Percentiles rank a stretch among this genome's conserved stretches.
phyloP scores from a whole-genome alignment of 1,140 invertebrate genomes.

The Drosophila bocki region DNA sequence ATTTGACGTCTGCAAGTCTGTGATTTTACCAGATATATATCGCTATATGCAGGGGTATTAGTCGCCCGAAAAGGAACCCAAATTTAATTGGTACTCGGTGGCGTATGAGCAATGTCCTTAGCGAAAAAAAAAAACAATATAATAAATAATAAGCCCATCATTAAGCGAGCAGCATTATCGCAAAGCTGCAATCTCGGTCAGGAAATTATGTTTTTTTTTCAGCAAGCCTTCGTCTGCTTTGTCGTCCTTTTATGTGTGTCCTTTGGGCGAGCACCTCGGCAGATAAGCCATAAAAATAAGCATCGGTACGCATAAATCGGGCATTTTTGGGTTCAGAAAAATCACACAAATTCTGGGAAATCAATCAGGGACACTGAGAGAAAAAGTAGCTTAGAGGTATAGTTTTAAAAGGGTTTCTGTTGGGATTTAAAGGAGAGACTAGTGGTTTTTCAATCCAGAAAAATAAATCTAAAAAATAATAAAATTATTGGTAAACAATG shows the following conservation, averaged over 20 bases:
- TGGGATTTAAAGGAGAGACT: too few species aligned
- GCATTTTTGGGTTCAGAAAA: conserved; percentile 29
- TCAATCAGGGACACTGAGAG: conserved; percentile 57
- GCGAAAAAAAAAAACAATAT: conserved; percentile 50
- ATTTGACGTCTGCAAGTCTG: conserved; percentile 72
- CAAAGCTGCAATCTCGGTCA: conserved; percentile 67
- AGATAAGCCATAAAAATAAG: conserved; percentile 80
- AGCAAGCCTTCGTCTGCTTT: conserved; percentile 10
- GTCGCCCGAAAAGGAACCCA: conserved; percentile 16
- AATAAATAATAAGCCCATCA: conserved; percentile 80
- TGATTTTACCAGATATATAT: conserved; percentile 27
- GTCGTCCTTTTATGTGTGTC: conserved; percentile 46
- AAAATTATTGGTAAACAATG: neutral
- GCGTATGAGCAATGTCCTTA: conserved; percentile 67
- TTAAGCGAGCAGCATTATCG: conserved; percentile 59
- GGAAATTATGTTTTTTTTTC: conserved; percentile 74
- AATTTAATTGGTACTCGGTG: conserved; percentile 76
- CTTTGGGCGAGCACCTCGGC: conserved; percentile 60
- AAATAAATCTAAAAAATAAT: neutral
- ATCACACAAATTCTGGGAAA: conserved; percentile 34
- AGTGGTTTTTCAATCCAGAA: too few species aligned
- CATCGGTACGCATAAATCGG: conserved; percentile 70
- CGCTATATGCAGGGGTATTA: neutral
- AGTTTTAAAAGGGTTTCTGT: too few species aligned
- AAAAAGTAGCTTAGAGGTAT: neutral